These are phyloP conservation scores for Crocallis elinguaria DNA, from an alignment of 2,888 invertebrate species.

Conservation along the genomic window DNA sequence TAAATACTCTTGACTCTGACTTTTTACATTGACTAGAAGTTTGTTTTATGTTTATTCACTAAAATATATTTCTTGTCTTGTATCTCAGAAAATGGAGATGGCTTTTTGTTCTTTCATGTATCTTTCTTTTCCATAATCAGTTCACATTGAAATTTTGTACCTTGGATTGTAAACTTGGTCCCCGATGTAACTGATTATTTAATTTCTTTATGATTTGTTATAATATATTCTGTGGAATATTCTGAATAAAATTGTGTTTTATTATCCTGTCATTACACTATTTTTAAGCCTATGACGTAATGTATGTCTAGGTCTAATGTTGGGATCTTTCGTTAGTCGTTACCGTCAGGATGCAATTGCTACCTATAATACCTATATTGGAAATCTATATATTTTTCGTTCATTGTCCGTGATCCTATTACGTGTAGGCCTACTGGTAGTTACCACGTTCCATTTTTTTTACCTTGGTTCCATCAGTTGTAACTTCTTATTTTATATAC, in stretches of 20 bases:
- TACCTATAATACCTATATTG: no score
- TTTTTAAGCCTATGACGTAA: no score
- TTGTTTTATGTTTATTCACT: slow-evolving; percentile 67
- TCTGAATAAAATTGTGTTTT: slow-evolving; percentile 65
- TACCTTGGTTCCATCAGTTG: no score
- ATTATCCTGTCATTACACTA: slow-evolving; percentile 45
- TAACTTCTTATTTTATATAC: no score
- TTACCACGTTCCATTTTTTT: no score
- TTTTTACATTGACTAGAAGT: slow-evolving; percentile 79
- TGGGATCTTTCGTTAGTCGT: no score
- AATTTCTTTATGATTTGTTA: slow-evolving; percentile 73
- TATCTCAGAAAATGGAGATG: slow-evolving; percentile 71
- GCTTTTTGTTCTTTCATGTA: slow-evolving; percentile 76
- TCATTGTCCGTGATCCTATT: no score
- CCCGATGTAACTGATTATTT: slow-evolving; percentile 68
- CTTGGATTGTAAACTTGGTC: slow-evolving; percentile 80
- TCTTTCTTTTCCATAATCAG: slow-evolving; percentile 66
- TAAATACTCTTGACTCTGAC: slow-evolving; percentile 64
- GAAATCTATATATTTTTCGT: no score
- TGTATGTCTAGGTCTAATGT: no score
- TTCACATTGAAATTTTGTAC: slow-evolving; percentile 65
- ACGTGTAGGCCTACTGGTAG: no score
- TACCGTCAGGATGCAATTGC: no score
- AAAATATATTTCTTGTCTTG: slow-evolving; percentile 63
- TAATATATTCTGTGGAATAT: slow-evolving; percentile 74